Conservation (phyloP, 92 coral and sea anemone species). For the Ricordea florida region DNA sequence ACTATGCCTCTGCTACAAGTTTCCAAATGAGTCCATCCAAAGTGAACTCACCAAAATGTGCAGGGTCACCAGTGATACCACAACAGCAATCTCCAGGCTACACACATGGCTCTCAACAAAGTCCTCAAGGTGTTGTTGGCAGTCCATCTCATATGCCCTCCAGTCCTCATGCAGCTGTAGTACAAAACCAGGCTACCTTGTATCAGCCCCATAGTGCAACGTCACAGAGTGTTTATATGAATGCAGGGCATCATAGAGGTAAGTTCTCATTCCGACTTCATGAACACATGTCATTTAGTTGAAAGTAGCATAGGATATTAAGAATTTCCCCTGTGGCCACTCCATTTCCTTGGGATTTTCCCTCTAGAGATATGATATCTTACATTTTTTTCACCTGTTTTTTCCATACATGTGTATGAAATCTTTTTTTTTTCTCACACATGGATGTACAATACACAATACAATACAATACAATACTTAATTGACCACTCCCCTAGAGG, state of each 20-base stretch:
- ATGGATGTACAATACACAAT: too few relatives aligned
- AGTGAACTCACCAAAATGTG: constrained; percentile 72
- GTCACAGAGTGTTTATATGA: constrained; percentile 13
- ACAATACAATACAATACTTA: too few relatives aligned
- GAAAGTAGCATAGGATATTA: too few relatives aligned
- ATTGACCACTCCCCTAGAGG: too few relatives aligned
- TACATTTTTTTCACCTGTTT: too few relatives aligned
- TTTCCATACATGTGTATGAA: too few relatives aligned
- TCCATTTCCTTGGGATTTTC: too few relatives aligned
- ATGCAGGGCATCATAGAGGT: constrained; percentile 32
- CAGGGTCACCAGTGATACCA: constrained; percentile 73
- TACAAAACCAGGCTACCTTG: constrained; percentile 24
- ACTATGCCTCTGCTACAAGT: constrained; percentile 55
- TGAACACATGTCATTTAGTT: too few relatives aligned
- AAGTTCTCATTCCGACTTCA: neutral
- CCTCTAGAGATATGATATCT: too few relatives aligned
- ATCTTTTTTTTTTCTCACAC: too few relatives aligned
- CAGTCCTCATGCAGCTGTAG: constrained; percentile 31
- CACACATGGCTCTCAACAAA: constrained; percentile 69
- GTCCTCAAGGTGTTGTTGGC: constrained; percentile 64
- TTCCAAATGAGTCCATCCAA: constrained; percentile 66
- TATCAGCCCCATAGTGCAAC: constrained; percentile 22
- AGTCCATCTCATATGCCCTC: constrained; percentile 50
- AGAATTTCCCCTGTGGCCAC: too few relatives aligned
- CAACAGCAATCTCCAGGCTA: constrained; percentile 76